Evolutionary conservation across 2,888 invertebrate species (phyloP).

Genomic region (Pegoplata infirma): DNA sequence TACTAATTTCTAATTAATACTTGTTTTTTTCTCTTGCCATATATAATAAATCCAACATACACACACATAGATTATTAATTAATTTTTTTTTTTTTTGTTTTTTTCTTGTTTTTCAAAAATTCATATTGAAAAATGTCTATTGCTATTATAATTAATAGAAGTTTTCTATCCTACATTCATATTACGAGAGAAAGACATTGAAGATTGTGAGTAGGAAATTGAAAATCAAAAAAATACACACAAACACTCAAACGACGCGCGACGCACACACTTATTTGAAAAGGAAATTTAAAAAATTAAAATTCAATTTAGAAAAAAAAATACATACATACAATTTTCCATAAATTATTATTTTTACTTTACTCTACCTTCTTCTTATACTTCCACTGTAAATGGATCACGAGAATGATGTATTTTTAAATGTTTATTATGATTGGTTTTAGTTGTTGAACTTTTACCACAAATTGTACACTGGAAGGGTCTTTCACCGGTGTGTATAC

Average conservation of each 20-base stretch:
- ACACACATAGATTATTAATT: constrained; percentile 47
- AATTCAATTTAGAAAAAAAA: too few relatives aligned
- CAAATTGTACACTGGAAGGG: constrained; percentile 93
- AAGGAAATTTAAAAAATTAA: not conserved
- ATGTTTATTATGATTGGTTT: constrained; percentile 94
- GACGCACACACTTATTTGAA: constrained; percentile 31
- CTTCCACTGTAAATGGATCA: constrained; percentile 91
- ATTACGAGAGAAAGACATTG: constrained; percentile 22
- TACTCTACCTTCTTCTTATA: constrained; percentile 70
- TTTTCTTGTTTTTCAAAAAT: constrained; percentile 13
- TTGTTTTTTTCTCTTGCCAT: constrained; percentile 23
- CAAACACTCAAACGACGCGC: constrained; percentile 25
- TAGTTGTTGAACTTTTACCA: constrained; percentile 92
- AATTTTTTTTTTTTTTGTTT: not conserved
- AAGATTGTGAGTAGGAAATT: constrained; percentile 16
- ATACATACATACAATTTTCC: constrained; percentile 24
- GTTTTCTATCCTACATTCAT: constrained; percentile 48
- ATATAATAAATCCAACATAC: constrained; percentile 55
- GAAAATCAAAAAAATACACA: too few relatives aligned
- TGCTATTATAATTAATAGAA: constrained; percentile 37
- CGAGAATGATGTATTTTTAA: constrained; percentile 93
- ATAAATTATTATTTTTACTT: not conserved
- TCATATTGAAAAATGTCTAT: constrained; percentile 26
- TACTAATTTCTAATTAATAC: constrained; percentile 56
- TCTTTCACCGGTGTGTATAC: constrained; percentile 87